Percentiles rank a stretch among this genome's conserved stretches.
Conservation (phyloP, 2,888 invertebrate genomes). For the Strigamia maritima region DNA sequence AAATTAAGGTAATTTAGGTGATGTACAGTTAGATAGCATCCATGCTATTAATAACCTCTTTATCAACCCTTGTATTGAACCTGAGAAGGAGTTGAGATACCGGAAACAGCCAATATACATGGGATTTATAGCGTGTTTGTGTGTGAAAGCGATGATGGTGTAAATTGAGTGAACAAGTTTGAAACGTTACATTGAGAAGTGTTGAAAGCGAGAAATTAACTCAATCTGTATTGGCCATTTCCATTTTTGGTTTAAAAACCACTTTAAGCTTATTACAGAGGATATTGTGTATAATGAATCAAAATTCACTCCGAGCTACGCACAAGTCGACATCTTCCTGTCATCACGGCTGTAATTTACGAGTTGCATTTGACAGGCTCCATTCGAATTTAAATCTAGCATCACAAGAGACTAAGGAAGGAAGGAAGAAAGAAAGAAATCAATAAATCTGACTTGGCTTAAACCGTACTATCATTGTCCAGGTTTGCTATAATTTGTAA, state of each 20-base stretch:
- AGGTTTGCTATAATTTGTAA: not conserved
- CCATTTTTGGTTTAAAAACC: not conserved
- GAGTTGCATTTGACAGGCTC: not conserved
- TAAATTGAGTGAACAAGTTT: not conserved
- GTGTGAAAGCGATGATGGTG: not conserved
- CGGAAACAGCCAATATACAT: not conserved
- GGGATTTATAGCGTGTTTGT: not conserved
- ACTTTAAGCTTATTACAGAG: not conserved
- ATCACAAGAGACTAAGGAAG: not conserved
- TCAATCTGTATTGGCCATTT: not conserved
- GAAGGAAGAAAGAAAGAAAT: not conserved
- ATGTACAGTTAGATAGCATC: no score
- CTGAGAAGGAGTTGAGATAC: not conserved
- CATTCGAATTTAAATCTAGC: not conserved
- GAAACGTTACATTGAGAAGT: not conserved
- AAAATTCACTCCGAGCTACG: not conserved
- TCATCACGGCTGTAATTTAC: not conserved
- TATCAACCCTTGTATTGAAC: not conserved
- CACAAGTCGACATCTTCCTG: not conserved
- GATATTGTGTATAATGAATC: not conserved
- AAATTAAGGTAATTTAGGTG: no score
- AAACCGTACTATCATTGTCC: not conserved
- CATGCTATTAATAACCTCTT: no score
- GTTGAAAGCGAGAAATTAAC: not conserved
- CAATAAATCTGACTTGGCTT: not conserved